Percentiles rank a stretch among this genome's conserved stretches.
These are phyloP conservation scores for Drosophila bunnanda DNA, from an alignment of 2,888 invertebrate genomes.

Conservation along the genomic window DNA sequence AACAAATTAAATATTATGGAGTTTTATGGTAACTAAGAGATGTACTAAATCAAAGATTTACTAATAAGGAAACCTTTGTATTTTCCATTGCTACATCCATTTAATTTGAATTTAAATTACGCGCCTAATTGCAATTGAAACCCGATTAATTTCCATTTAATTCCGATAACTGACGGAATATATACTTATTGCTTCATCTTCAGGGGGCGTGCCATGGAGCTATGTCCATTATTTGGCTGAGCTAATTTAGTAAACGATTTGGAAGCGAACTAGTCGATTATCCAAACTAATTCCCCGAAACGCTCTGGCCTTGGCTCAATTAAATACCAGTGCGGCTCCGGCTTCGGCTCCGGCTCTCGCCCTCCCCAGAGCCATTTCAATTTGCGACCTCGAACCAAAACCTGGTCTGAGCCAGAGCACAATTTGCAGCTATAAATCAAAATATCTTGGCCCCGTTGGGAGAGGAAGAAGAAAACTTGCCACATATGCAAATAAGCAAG, in stretches of 20 bases:
- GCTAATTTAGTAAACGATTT: constrained; percentile 22
- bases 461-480: constrained; percentile 7
- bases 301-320: constrained; percentile 12
- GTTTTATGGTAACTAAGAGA: not conserved
- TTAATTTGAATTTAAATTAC: not conserved
- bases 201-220: not conserved
- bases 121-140: not conserved
- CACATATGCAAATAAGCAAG: constrained; percentile 61
- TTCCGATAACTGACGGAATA: not conserved
- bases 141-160: not conserved
- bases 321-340: constrained; percentile 26
- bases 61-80: not conserved
- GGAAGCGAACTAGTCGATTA: constrained; percentile 20
- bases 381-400: constrained; percentile 11
- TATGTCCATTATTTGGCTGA: not conserved
- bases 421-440: constrained; percentile 62
- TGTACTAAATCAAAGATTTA: not conserved
- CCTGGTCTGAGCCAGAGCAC: constrained; percentile 2
- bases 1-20: not conserved
- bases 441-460: constrained; percentile 46
- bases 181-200: not conserved
- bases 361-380: constrained; percentile 20
- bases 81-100: not conserved
- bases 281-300: constrained; percentile 29
- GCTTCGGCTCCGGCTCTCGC: not conserved